Conservation (phyloP, 2,113 vertebrate species). For the Chamaetylas fuelleborni region DNA sequence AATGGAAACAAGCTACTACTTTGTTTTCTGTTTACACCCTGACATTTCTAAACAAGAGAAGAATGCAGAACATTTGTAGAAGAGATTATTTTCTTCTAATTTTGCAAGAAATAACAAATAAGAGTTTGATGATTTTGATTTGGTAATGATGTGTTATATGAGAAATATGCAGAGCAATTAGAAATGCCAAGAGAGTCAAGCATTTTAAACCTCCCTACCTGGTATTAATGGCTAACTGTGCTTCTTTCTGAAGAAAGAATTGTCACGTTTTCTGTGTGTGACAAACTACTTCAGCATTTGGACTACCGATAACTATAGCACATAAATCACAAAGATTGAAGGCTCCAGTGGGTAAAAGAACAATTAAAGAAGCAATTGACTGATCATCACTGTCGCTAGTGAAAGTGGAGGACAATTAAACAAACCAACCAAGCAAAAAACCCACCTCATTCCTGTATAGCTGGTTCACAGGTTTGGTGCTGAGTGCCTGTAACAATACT, state of each 20-base stretch:
- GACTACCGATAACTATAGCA: background rate
- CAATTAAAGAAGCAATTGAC: background rate
- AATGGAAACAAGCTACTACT: constrained; percentile 67
- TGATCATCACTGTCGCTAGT: background rate
- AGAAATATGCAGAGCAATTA: background rate
- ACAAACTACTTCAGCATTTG: background rate
- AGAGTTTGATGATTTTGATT: background rate
- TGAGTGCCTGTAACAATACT: background rate
- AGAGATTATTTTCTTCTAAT: background rate
- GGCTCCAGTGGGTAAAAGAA: background rate
- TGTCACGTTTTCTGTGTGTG: background rate
- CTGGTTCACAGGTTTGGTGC: background rate
- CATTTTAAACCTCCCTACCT: background rate
- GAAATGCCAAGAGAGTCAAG: background rate
- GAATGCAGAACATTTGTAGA: constrained; percentile 26
- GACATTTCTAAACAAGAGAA: constrained; percentile 65
- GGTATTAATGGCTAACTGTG: background rate
- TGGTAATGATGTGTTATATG: background rate
- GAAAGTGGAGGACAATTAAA: background rate
- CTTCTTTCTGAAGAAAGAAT: background rate
- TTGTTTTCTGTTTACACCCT: constrained; percentile 65
- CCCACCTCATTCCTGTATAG: background rate
- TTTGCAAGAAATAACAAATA: background rate
- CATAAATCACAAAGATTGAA: background rate
- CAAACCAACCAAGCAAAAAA: background rate